phyloP scores from a whole-genome alignment of 2,797 vertebrate genomes.

The Danio choprae region DNA sequence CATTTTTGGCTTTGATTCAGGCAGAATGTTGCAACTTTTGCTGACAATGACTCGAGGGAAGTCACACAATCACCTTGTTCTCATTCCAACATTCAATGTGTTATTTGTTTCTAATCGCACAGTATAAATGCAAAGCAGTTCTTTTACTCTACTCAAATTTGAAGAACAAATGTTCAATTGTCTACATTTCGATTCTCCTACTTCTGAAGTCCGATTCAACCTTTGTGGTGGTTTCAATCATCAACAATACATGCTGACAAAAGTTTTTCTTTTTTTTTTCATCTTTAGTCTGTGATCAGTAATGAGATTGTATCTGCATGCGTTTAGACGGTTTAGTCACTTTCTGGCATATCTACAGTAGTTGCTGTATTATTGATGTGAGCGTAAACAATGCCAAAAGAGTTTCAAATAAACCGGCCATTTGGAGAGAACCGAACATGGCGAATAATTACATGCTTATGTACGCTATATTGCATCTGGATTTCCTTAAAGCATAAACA shows the following conservation, averaged over 20 bases:
- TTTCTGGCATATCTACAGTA: not conserved
- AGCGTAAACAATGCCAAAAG: not conserved
- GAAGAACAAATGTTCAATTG: not conserved
- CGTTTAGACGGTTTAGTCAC: not conserved
- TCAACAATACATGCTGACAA: not conserved
- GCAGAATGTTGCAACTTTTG: constrained; percentile 11
- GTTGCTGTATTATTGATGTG: not conserved
- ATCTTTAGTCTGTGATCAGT: not conserved
- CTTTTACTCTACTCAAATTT: not conserved
- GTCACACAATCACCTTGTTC: constrained; percentile 17
- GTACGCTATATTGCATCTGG: constrained; percentile 58
- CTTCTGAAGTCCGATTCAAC: not conserved
- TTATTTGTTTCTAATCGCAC: constrained; percentile 4
- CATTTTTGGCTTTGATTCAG: constrained; percentile 7
- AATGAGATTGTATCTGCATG: not conserved
- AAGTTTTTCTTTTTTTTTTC: no score
- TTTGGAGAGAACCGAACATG: not conserved
- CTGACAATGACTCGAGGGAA: constrained; percentile 3
- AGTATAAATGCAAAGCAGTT: not conserved
- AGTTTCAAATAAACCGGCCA: constrained; percentile 19
- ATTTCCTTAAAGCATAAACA: constrained; percentile 67
- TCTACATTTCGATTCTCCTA: not conserved
- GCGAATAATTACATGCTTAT: constrained; percentile 27
- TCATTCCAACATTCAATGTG: constrained; percentile 5
- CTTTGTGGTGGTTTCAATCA: not conserved